Evolutionary conservation across 1,140 invertebrate species (phyloP), one percentile per base, ranked within the genome.

Genomic region (Aethina tumida): DNA sequence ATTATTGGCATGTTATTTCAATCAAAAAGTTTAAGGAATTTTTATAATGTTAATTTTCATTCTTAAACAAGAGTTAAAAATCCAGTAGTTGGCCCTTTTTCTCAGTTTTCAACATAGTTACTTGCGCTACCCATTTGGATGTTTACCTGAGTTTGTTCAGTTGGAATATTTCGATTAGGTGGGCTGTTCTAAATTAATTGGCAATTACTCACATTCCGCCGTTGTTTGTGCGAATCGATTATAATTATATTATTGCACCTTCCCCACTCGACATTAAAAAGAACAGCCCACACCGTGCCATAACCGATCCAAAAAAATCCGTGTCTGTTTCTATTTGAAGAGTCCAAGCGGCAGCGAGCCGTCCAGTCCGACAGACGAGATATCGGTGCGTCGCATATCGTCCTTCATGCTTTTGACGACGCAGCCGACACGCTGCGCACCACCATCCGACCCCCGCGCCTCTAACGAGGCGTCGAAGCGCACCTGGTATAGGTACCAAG

Each of bases 301-400:
- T 33, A 17, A 19, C 6, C 6, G 4, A 17, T 4, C 22, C 13
- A n/a, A 31, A 21, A 20, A 29, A 35, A n/a, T 31, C 6, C 30
- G 3, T 18, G 19, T 1, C 21, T 20, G 21, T 45, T 46, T 45
- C 35, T 29, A 28, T 35, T 21, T 39, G 45, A 54, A 47, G 58
- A 63, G 36, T 39, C 56, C 59, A 10, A 42, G 44, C 29, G 56
- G 52, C 39, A 60, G 45, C 38, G 53, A 50, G 35, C 55, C 44
- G 50, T 69, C 44, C 58, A 67, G 33, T 50, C 62, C 43, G 47
- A 66, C 58, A 12, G 65, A 67, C 39, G 63, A 64, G 38, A 66
- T 68, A 28, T 75, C 73, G 2, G 66, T 74, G 2, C 61, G 71
- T 4, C 58, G 71, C 31, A 74, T 76, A 46, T 66, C 70, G 13